phyloP scores from a whole-genome alignment of 2,888 invertebrate genomes.

The Volucella bombylans region DNA sequence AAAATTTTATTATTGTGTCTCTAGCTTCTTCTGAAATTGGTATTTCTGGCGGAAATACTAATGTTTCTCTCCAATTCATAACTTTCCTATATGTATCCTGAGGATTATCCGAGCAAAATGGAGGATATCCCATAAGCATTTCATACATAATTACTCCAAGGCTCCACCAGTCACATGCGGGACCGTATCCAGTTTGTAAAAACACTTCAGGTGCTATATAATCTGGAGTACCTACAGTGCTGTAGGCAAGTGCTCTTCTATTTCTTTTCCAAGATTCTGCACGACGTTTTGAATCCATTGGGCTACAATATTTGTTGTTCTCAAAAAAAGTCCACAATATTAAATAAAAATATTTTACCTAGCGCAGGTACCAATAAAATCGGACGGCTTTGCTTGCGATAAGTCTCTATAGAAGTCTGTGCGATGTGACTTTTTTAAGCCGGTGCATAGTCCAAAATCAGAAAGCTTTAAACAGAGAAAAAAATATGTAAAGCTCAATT shows the following conservation, averaged over 20 bases:
- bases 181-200: constrained; percentile 98
- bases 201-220: constrained; percentile 99
- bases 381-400: constrained; percentile 97
- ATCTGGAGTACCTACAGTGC: constrained; percentile 98
- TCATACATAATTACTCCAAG: constrained; percentile 99
- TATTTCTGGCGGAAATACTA: constrained; percentile 99
- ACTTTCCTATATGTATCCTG: constrained; percentile 88
- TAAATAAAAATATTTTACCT: constrained; percentile 76
- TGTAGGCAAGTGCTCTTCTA: constrained; percentile 95
- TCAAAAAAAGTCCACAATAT: neutral
- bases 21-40: constrained; percentile 99
- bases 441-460: constrained; percentile 99
- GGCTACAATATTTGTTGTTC: constrained; percentile 81
- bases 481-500: neutral
- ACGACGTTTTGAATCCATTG: constrained; percentile 98
- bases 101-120: constrained; percentile 97
- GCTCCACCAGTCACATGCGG: constrained; percentile 99
- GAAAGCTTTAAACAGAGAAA: constrained; percentile 84
- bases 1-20: constrained; percentile 97
- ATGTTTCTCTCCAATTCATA: constrained; percentile 99
- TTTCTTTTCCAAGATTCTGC: constrained; percentile 99
- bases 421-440: constrained; percentile 98
- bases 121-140: constrained; percentile 99
- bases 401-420: constrained; percentile 99
- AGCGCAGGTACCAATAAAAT: constrained; percentile 87